Base-by-base conservation (phyloP, 2,888 invertebrate genomes). In the Tinea pellionella region DNA sequence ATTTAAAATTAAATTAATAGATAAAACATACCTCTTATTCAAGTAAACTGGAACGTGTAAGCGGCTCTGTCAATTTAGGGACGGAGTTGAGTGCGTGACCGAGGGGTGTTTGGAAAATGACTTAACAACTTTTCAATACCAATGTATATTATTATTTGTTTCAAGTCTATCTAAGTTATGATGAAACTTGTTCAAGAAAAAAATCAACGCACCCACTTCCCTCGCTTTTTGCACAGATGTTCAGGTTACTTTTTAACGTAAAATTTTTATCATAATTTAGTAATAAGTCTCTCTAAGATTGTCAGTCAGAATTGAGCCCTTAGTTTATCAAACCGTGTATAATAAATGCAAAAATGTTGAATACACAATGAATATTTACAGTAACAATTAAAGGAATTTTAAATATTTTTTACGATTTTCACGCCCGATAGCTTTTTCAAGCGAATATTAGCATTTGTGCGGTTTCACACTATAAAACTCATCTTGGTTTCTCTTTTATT, bases 61-160 rank as follows among this genome's bases (percentile, higher is more conserved):
- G 63, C 30, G 24, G 42, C 63, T 37, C 1, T 62, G 65, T 64
- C 67, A 69, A 68, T 67, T 53, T 64, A 65, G 61, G 59, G 63
- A 61, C 43, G 61, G 69, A 69, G 64, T 68, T 70, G 65, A 59
- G 67, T 63, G 66, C 69, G 69, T 69, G 69, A 65, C 66, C 64
- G 66, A 64, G 24, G 53, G 53, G 53, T 24, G 53, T 53, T 53
- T 9, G 18, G 24, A 11, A 47, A 47, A 53, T 53, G 53, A 24
- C 53, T 16, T 24, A 53, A 15, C 53, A 53, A 53, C 53, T 53
- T 51, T 53, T n/a, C 24, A 53, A 24, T 53, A 53, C 11, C 16
- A 47, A 24, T 2, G 6, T 24, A 24, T 24, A 24, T 24, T 24
- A 24, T 24, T 24, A 42, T 24, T n/a, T n/a, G n/a, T n/a, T n/a